These are phyloP conservation scores for Craseonycteris thonglongyai DNA, from an alignment of 2,113 vertebrate genomes.

Conservation along the genomic window DNA sequence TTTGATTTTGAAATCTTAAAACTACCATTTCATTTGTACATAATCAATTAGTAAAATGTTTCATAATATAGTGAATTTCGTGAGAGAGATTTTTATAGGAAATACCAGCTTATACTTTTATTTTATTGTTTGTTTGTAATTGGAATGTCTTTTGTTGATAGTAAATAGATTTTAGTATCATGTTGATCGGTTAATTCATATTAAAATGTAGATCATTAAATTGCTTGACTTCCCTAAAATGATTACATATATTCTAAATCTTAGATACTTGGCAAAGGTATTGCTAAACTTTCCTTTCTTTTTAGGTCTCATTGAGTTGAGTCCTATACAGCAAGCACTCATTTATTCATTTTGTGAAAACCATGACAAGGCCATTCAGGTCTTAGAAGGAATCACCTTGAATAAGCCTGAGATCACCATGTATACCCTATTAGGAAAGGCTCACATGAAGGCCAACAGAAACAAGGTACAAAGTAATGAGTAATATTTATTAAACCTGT, in stretches of 20 bases:
- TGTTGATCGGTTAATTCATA: constrained; percentile 1
- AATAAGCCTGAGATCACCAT: constrained; percentile 53
- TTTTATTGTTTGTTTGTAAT: background rate
- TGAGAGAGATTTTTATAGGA: background rate
- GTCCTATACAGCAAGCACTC: constrained; percentile 77
- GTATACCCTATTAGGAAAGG: constrained; percentile 79
- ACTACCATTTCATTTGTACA: background rate
- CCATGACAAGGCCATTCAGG: constrained; percentile 77
- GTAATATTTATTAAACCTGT: background rate
- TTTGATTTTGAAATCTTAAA: background rate
- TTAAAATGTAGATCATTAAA: background rate
- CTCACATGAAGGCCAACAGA: constrained; percentile 81
- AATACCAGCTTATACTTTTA: background rate
- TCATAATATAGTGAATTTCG: background rate
- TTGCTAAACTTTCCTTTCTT: constrained; percentile 28
- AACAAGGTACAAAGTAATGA: constrained; percentile 71
- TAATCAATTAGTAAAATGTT: background rate
- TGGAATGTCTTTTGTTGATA: background rate
- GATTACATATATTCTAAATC: background rate
- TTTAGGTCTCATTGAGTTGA: constrained; percentile 74
- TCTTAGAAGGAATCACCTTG: constrained; percentile 53
- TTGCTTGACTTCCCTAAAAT: background rate
- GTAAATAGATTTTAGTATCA: background rate
- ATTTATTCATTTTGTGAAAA: constrained; percentile 83
- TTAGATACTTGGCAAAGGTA: background rate